Conservation (phyloP, 2,888 invertebrate genomes). For the Spatulosminthurus flaviceps region DNA sequence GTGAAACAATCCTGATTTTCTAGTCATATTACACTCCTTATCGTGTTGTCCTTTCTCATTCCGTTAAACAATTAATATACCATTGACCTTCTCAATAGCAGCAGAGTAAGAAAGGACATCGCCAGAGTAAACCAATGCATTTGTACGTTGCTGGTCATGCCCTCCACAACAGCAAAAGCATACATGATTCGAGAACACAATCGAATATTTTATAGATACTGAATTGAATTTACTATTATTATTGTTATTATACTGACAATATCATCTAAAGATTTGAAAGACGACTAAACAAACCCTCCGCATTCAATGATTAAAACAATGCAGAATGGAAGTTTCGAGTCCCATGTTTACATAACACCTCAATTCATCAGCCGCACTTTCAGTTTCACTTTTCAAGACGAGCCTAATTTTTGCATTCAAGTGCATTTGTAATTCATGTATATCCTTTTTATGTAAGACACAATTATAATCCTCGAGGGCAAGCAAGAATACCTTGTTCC, state of each 20-base stretch:
- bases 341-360: not conserved
- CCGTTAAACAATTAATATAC: constrained; percentile 24
- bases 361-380: not conserved
- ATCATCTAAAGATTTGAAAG: too few species aligned
- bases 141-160: not conserved
- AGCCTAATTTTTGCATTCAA: too few species aligned
- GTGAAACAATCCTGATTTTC: constrained; percentile 18
- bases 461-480: too few species aligned
- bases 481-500: too few species aligned
- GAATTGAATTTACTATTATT: too few species aligned
- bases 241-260: too few species aligned
- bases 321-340: not conserved
- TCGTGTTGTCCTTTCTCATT: not conserved
- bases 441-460: too few species aligned
- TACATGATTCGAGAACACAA: too few species aligned
- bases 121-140: not conserved
- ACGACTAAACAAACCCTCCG: too few species aligned
- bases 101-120: not conserved
- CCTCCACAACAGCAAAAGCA: not conserved
- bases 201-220: too few species aligned
- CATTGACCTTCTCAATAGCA: constrained; percentile 30
- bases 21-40: not conserved
- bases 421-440: too few species aligned
- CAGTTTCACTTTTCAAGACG: not conserved
- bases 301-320: too few species aligned